phyloP scores from a whole-genome alignment of 64 coral and sea anemone species.

The Cladopsammia gracilis region DNA sequence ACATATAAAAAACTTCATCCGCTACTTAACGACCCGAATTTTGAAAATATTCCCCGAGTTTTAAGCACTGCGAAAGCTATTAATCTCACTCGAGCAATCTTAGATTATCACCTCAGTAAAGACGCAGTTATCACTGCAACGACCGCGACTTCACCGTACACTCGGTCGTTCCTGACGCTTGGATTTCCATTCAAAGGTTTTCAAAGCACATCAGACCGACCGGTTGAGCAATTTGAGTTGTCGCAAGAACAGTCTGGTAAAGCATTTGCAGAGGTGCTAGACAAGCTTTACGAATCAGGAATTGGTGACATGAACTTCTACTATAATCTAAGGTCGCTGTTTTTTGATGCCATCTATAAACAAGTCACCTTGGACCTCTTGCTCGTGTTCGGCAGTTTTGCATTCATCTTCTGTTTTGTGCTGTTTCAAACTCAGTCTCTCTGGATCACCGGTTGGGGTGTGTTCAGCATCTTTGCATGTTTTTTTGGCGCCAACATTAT shows the following conservation, averaged over 20 bases:
- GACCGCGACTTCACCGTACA: neutral
- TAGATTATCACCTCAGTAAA: conserved; percentile 57
- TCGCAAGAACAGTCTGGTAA: neutral
- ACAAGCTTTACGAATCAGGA: conserved; percentile 24
- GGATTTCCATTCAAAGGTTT: conserved; percentile 50
- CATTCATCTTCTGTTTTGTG: conserved; percentile 67
- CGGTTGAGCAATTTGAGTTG: conserved; percentile 4
- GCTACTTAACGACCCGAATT: conserved; percentile 56
- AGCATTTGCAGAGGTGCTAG: conserved; percentile 31
- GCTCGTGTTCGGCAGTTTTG: conserved; percentile 48
- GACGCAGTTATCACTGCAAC: neutral
- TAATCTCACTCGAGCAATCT: neutral
- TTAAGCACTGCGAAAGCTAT: conserved; percentile 17
- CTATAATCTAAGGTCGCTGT: conserved; percentile 22
- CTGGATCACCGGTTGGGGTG: conserved; percentile 63
- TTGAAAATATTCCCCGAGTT: conserved; percentile 61
- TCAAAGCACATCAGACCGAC: neutral
- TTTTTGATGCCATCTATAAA: conserved; percentile 15
- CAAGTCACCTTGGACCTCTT: conserved; percentile 58
- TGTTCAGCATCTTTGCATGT: conserved; percentile 60
- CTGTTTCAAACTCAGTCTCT: conserved; percentile 61
- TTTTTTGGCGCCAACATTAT: conserved; percentile 65
- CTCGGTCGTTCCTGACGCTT: neutral
- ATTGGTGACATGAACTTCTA: conserved; percentile 41
- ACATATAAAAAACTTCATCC: conserved; percentile 39